Evolutionary conservation across 2,888 invertebrate species (phyloP), one percentile per base, ranked within the genome.

Genomic region (Perithous albicinctus): DNA sequence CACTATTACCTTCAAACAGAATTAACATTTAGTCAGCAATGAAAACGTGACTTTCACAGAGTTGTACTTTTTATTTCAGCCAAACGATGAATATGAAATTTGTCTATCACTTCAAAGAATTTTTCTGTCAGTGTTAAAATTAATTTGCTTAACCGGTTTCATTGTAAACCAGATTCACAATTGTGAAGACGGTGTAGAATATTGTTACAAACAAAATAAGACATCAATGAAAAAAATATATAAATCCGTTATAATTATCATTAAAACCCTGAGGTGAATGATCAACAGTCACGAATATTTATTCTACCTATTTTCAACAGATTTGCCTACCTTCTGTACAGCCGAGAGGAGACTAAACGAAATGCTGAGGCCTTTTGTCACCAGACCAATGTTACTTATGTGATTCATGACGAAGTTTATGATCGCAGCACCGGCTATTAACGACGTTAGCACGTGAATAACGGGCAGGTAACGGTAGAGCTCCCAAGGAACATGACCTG

Each of bases 321-420:
- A 2, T 32, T 32, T 29, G 29, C 26, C 15, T 78, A 84, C 84
- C 80, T 82, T 80, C 12, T 82, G 29, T 46, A 84, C 72, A 15
- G 73, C 59, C 1, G 72, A 75, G n/a, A 75, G 51, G 29, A 82
- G 72, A 29, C 84, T 67, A n/a, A 78, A 72, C 2, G 66, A 74
- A 46, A 78, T 56, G 7, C 82, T 75, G 54, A 84, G 35, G 6
- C 80, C 80, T 46, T 76, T 83, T 0, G 82, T 83, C 41, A 75
- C 72, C 8, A 80, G 56, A 10, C 59, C 41, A 7, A 84, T 54
- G 43, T 74, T 79, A 12, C 61, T 75, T 32, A 74, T 72, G n/a
- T 83, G 63, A 56, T 59, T 72, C 10, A 63, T 7, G 6, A 81
- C 73, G 32, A 83, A 83, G 63, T 76, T 74, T 15, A 79, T 51